These are phyloP conservation scores for Dolichopus griseipennis DNA, from an alignment of 2,888 invertebrate species.

Conservation along the genomic window DNA sequence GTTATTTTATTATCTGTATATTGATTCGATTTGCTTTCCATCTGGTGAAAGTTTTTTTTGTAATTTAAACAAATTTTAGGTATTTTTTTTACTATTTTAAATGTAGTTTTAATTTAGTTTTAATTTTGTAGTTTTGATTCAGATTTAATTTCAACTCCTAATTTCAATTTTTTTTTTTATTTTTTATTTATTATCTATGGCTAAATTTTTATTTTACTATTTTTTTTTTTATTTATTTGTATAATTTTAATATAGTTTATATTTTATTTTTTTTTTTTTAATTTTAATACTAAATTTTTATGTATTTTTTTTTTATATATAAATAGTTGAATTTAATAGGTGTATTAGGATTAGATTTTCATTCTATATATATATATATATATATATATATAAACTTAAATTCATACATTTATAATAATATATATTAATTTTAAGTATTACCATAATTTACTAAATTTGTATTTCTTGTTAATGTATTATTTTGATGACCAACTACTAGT, in stretches of 20 bases:
- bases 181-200: background rate
- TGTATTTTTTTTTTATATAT: background rate
- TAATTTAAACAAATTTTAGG: background rate
- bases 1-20: no score
- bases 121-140: background rate
- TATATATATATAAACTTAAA: background rate
- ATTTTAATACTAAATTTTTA: background rate
- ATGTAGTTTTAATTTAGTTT: background rate
- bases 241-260: background rate
- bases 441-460: conserved; percentile 39
- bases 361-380: background rate
- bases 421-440: conserved; percentile 7
- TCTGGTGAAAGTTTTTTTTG: no score
- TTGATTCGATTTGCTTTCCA: no score
- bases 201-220: background rate
- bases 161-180: background rate
- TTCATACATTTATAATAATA: background rate
- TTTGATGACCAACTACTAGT: conserved; percentile 33
- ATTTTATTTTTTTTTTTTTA: background rate
- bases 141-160: background rate
- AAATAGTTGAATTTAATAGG: conserved; percentile 4
- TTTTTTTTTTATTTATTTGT: background rate
- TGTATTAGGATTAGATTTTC: conserved; percentile 3
- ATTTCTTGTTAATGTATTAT: conserved; percentile 37
- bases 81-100: background rate